Percentiles rank a stretch among this genome's conserved stretches.
These are phyloP conservation scores for Beroe ovata DNA, from an alignment of 37 sponge, comb jelly and placozoan genomes.

Conservation along the genomic window DNA sequence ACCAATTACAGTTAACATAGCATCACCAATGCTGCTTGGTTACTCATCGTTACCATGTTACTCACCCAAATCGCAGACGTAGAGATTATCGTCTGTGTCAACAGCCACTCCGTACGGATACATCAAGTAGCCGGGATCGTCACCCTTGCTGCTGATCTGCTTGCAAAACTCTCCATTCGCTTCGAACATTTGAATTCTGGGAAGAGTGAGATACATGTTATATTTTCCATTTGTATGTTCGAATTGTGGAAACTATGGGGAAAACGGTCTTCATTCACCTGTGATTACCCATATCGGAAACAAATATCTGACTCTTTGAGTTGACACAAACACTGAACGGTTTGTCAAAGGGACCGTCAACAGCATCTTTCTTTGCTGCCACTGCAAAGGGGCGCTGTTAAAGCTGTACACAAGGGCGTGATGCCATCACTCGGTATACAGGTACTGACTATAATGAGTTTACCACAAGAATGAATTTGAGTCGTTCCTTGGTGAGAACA, in stretches of 20 bases:
- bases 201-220: not conserved
- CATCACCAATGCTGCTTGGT: too few species aligned
- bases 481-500: too few species aligned
- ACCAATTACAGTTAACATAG: too few species aligned
- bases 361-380: slow-evolving; percentile 12
- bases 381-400: not conserved
- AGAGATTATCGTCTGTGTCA: slow-evolving; percentile 26
- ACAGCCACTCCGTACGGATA: slow-evolving; percentile 60
- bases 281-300: slow-evolving; percentile 67
- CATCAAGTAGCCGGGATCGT: slow-evolving; percentile 59
- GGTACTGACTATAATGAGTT: too few species aligned
- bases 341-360: slow-evolving; percentile 32
- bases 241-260: too few species aligned
- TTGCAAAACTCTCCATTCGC: slow-evolving; percentile 12
- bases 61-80: slow-evolving; percentile 59
- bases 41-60: too few species aligned
- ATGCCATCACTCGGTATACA: too few species aligned
- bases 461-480: too few species aligned
- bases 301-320: slow-evolving; percentile 14
- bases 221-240: too few species aligned
- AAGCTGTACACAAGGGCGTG: too few species aligned
- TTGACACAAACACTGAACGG: slow-evolving; percentile 47
- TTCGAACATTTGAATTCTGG: slow-evolving; percentile 56
- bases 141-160: slow-evolving; percentile 28
- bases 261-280: too few species aligned